phyloP scores from a whole-genome alignment of 2,888 invertebrate species.

The Aphrophora alni region DNA sequence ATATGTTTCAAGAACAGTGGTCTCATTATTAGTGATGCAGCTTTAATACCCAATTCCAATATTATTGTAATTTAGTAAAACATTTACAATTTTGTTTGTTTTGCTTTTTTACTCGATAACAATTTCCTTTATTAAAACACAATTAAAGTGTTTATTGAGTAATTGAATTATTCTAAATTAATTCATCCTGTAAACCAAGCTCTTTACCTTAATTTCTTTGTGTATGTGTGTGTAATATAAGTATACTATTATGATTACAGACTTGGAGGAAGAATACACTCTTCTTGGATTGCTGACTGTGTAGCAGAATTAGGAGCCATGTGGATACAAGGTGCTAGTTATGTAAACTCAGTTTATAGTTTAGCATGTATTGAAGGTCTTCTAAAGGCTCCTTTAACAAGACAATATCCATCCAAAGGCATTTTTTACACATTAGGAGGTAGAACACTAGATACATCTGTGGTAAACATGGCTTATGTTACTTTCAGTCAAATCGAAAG shows the following conservation, averaged over 20 bases:
- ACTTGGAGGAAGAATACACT: constrained; percentile 79
- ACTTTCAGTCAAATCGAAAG: constrained; percentile 71
- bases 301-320: constrained; percentile 80
- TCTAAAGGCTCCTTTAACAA: constrained; percentile 58
- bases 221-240: no score
- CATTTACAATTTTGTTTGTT: no score
- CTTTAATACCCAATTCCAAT: no score
- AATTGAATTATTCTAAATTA: no score
- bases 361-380: constrained; percentile 73
- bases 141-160: no score
- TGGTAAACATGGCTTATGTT: constrained; percentile 69
- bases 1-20: no score
- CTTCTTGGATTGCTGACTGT: constrained; percentile 77
- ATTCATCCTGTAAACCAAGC: no score
- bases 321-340: constrained; percentile 74
- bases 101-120: no score
- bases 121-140: no score
- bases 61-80: no score
- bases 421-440: constrained; percentile 61
- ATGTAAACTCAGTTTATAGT: constrained; percentile 74
- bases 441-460: constrained; percentile 53
- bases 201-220: no score
- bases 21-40: no score
- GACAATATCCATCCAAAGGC: constrained; percentile 63
- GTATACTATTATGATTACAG: constrained; percentile 60